Conservation (phyloP, 2,113 vertebrate genomes). For the Tachycineta bicolor region DNA sequence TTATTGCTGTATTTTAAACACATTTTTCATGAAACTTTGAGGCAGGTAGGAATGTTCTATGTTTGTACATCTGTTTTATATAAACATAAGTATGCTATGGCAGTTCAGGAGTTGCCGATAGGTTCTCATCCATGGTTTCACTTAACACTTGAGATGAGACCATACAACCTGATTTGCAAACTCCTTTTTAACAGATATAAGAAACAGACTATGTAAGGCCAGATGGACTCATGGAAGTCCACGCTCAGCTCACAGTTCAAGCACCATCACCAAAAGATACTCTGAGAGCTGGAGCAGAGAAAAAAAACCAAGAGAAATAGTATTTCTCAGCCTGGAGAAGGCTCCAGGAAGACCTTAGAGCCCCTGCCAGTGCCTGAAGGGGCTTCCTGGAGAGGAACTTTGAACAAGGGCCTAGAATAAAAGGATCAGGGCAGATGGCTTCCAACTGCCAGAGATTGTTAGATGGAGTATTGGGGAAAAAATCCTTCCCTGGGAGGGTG, state of each 20-base stretch:
- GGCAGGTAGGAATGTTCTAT: not conserved
- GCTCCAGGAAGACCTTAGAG: not conserved
- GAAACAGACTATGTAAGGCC: rapidly evolving
- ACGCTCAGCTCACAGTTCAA: not conserved
- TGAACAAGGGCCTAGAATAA: not conserved
- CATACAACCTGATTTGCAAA: not conserved
- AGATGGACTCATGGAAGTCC: not conserved
- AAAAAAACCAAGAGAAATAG: not conserved
- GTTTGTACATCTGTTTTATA: not conserved
- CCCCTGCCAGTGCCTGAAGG: not conserved
- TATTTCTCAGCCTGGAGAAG: not conserved
- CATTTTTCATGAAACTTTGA: not conserved
- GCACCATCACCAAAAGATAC: not conserved
- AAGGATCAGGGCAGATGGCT: not conserved
- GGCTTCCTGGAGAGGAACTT: not conserved
- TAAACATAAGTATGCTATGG: not conserved
- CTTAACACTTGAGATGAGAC: not conserved
- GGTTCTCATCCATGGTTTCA: not conserved
- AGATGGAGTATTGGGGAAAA: not conserved
- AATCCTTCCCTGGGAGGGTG: not conserved
- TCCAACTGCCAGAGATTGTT: not conserved
- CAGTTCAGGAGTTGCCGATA: not conserved
- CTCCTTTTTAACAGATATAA: not conserved
- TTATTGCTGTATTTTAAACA: not conserved
- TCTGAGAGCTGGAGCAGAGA: not conserved